Percentiles rank a stretch among this genome's conserved stretches.
Conservation (phyloP, 2,113 vertebrate species). For the Protobothrops flavoviridis region DNA sequence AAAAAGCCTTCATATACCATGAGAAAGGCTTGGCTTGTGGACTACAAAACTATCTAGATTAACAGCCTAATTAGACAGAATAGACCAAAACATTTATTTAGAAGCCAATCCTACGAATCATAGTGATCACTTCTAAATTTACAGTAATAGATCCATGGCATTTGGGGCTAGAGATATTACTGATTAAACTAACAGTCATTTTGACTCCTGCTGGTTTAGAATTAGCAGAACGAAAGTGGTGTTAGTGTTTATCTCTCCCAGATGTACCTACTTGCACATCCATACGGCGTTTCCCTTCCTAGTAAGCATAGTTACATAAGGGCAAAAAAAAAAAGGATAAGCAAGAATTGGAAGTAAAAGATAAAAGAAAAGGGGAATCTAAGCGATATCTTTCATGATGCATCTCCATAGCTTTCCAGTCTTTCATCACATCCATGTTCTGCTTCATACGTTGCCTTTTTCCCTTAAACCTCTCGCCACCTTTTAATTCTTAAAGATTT, state of each 20-base stretch:
- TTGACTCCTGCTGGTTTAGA: not conserved
- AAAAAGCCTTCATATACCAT: not conserved
- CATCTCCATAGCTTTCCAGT: not conserved
- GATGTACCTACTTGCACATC: not conserved
- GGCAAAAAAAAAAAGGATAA: not conserved
- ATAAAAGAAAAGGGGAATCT: not conserved
- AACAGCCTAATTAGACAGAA: not conserved
- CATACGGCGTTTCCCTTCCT: not conserved
- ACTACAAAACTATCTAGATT: not conserved
- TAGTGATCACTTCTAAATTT: not conserved
- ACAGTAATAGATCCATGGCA: not conserved
- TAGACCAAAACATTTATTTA: not conserved
- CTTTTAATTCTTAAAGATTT: not conserved
- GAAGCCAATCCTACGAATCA: not conserved
- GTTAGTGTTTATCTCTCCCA: not conserved
- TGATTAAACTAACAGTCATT: not conserved
- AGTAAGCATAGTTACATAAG: not conserved
- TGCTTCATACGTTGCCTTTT: not conserved
- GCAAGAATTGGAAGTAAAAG: not conserved
- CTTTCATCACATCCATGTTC: not conserved
- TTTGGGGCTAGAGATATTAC: not conserved
- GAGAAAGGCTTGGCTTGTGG: not conserved
- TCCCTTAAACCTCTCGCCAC: not conserved
- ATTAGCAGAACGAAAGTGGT: not conserved
- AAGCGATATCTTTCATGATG: not conserved